Evolutionary conservation across 35 echinoderm and acorn worm genomes (phyloP).

Genomic region (Lytechinus pictus): DNA sequence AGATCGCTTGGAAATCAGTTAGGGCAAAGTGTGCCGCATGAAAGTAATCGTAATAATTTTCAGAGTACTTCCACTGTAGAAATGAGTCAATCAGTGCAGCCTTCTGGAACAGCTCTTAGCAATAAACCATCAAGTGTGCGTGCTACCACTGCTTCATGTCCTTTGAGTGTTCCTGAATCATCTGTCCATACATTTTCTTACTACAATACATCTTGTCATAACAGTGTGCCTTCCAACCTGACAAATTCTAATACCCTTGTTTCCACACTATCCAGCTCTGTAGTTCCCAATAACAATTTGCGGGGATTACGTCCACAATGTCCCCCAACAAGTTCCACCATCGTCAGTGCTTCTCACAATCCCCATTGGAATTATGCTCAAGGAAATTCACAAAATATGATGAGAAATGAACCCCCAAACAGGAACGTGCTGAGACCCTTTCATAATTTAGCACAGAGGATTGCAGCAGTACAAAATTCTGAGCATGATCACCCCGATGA

Average conservation of each 20-base stretch:
- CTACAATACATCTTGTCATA: not conserved
- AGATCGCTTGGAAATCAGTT: not conserved
- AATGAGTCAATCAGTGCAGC: not conserved
- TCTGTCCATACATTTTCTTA: not conserved
- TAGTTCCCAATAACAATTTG: not conserved
- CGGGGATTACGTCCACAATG: not conserved
- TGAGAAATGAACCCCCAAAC: not conserved
- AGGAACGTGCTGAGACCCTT: not conserved
- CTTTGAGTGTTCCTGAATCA: not conserved
- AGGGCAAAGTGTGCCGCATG: not conserved
- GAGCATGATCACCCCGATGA: not conserved
- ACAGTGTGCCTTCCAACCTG: not conserved
- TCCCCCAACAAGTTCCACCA: not conserved
- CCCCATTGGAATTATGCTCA: not conserved
- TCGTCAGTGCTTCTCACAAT: not conserved
- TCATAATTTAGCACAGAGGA: constrained; percentile 11
- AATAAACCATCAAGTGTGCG: not conserved
- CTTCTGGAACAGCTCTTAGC: not conserved
- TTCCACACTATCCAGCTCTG: not conserved
- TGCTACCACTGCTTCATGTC: not conserved
- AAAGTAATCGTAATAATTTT: not conserved
- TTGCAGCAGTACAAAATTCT: not conserved
- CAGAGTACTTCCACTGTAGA: not conserved
- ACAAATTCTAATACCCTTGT: not conserved
- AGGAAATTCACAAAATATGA: not conserved